Evolutionary conservation across 2,113 vertebrate species (phyloP).

Genomic region (Tachysurus vachellii): DNA sequence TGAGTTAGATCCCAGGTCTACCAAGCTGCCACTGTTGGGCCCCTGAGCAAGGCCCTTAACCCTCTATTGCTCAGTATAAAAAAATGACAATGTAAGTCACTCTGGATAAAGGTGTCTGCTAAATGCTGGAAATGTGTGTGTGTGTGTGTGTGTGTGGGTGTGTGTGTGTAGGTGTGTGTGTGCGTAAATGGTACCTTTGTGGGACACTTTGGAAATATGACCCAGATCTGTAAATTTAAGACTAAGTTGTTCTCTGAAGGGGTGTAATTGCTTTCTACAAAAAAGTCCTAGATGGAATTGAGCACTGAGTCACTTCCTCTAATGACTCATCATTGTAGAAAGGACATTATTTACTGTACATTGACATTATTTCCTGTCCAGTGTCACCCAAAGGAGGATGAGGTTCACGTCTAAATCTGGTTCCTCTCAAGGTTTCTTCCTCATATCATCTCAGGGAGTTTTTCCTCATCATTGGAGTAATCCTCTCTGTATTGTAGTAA

Average conservation of each 20-base stretch:
- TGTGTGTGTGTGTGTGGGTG: not conserved
- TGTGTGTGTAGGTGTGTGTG: too few relatives aligned
- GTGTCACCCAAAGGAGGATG: not conserved
- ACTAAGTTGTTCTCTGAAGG: not conserved
- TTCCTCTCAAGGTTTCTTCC: too few relatives aligned
- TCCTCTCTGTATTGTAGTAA: too few relatives aligned
- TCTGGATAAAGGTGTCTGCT: too few relatives aligned
- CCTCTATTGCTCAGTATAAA: too few relatives aligned
- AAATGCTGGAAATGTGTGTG: not conserved
- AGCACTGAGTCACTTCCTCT: not conserved
- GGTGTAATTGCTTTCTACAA: not conserved
- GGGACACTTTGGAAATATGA: not conserved
- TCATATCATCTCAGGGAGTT: too few relatives aligned
- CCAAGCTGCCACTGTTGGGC: too few relatives aligned
- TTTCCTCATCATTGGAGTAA: too few relatives aligned
- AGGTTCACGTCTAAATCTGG: not conserved
- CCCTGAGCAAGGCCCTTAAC: too few relatives aligned
- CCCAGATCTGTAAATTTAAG: not conserved
- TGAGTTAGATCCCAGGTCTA: too few relatives aligned
- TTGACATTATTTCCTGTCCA: not conserved
- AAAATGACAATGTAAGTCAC: too few relatives aligned
- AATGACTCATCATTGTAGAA: not conserved
- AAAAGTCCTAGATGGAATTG: not conserved
- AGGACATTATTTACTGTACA: not conserved
- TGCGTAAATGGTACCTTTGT: not conserved